Evolutionary conservation across 1,140 invertebrate genomes (phyloP).

Genomic region (Trachymyrmex septentrionalis): DNA sequence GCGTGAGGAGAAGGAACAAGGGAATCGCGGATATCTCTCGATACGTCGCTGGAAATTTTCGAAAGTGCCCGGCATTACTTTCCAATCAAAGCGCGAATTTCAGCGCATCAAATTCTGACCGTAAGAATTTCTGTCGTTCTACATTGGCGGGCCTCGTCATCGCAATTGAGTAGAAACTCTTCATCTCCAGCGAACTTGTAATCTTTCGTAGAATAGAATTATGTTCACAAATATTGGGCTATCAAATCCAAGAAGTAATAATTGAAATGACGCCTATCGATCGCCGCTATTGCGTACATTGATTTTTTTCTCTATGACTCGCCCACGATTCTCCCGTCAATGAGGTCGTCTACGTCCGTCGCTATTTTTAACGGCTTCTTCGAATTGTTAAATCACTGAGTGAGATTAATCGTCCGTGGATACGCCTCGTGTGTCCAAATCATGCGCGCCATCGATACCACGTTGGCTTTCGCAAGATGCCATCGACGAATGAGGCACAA

Average conservation of each 20-base stretch:
- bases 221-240: not conserved
- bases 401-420: not conserved
- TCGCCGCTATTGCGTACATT: not conserved
- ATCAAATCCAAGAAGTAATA: not conserved
- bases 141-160: not conserved
- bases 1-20: not conserved
- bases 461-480: not conserved
- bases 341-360: not conserved
- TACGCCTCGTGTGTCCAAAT: not conserved
- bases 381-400: not conserved
- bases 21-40: conserved; percentile 1
- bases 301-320: not conserved
- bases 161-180: not conserved
- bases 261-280: not conserved
- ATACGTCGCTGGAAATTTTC: not conserved
- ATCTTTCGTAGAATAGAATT: not conserved
- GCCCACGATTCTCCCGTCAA: not conserved
- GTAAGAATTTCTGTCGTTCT: too few relatives aligned
- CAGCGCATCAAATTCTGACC: too few relatives aligned
- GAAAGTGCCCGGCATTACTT: not conserved
- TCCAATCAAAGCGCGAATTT: not conserved
- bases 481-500: conserved; percentile 40
- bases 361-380: conserved; percentile 22
- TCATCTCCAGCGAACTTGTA: not conserved
- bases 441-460: conserved; percentile 11